Evolutionary conservation across 2,888 invertebrate species (phyloP), one percentile per base, ranked within the genome.

Genomic region (Eilema griseolum): DNA sequence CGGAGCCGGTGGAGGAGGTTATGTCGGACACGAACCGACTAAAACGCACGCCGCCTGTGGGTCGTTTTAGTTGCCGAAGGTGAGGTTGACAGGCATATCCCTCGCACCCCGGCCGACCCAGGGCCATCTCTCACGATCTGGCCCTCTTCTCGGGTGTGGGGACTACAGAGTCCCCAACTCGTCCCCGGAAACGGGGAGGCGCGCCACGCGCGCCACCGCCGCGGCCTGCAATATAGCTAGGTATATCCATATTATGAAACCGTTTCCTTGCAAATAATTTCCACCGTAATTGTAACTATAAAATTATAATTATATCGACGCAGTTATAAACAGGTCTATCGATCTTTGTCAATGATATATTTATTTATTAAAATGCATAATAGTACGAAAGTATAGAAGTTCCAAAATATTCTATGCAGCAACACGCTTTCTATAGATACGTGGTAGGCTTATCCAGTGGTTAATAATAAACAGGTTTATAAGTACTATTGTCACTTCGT

Each of bases 401-500:
- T 72, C 70, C 46, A 10, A 52, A 52, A 52, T 52, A 2, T 52
- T 52, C n/a, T 8, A n/a, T 52, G 52, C 20, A n/a, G 52, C 20
- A n/a, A n/a, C 5, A 1, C 20, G 46, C 61, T 70, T 70, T 71
- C 69, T 56, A 23, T 26, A 73, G 71, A 67, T 66, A 86, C 74
- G 75, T 85, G 85, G 86, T 87, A 85, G 78, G 63, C 70, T 66
- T 71, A 64, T 72, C 72, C 72, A 71, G 70, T 41, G 65, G 72
- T 67, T 59, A 41, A 56, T 71, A 68, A 71, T 71, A 81, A 86
- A 84, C 84, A 82, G 85, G 85, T 81, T 79, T 85, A 71, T 10
- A 10, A 52, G n/a, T 46, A 79, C 72, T 70, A 83, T 74, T 84
- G 82, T 78, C 77, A 68, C 41, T 41, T 41, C 41, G 3, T 41